These are phyloP conservation scores for Electrona antarctica DNA, from an alignment of 2,113 vertebrate species.

Conservation along the genomic window DNA sequence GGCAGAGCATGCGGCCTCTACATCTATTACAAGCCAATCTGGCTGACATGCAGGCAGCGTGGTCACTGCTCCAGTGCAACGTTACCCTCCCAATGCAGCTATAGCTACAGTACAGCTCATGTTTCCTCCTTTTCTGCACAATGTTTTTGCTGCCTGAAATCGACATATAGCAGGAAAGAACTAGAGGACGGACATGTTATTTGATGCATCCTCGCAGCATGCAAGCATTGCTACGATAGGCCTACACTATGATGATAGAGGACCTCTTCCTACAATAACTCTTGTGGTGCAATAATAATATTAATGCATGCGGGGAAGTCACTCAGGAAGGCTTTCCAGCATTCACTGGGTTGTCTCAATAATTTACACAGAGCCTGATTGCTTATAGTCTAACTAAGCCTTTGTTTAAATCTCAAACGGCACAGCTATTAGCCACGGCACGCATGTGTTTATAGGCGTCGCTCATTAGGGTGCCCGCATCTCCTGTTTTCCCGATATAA, in stretches of 20 bases:
- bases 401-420: slow-evolving; percentile 28
- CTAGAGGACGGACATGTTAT: too few species aligned
- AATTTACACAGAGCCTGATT: background rate
- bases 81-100: slow-evolving; percentile 25
- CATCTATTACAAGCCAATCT: slow-evolving; percentile 60
- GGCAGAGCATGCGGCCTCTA: slow-evolving; percentile 29
- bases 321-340: slow-evolving; percentile 8
- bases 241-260: background rate
- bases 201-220: background rate
- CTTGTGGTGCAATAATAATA: too few species aligned
- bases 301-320: background rate
- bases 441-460: slow-evolving; percentile 42
- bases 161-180: too few species aligned
- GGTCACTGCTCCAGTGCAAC: slow-evolving; percentile 42
- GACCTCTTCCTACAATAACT: too few species aligned
- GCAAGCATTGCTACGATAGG: background rate
- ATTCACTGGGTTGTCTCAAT: background rate
- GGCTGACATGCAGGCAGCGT: slow-evolving; percentile 36
- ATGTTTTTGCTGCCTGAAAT: too few species aligned
- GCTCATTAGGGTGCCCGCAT: slow-evolving; percentile 24
- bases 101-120: too few species aligned
- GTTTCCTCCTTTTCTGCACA: too few species aligned
- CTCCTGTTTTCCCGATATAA: slow-evolving; percentile 27
- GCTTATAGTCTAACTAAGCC: background rate
- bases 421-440: slow-evolving; percentile 36